These are phyloP conservation scores for Magallana angulata DNA, from an alignment of 1,140 invertebrate species.

Conservation along the genomic window DNA sequence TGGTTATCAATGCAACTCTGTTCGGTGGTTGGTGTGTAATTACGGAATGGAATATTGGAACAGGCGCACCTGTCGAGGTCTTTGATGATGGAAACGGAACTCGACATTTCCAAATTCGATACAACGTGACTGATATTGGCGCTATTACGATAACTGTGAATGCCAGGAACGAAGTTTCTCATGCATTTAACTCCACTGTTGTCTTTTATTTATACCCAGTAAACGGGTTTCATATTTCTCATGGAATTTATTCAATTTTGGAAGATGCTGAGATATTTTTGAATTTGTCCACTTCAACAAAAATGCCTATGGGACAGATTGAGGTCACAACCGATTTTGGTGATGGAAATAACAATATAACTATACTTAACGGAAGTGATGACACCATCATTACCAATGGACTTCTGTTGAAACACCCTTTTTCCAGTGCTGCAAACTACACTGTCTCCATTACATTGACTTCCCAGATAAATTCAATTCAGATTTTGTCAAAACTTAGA, in stretches of 20 bases:
- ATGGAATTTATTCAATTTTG: conserved; percentile 20
- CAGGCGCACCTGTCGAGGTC: not conserved
- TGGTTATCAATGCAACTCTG: not conserved
- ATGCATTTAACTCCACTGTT: not conserved
- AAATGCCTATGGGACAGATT: conserved; percentile 7
- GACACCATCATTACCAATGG: not conserved
- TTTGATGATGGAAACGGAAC: conserved; percentile 1
- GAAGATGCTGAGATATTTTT: not conserved
- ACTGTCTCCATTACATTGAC: not conserved
- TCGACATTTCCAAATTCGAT: not conserved
- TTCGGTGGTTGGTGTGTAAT: not conserved
- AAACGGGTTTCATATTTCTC: conserved; percentile 3
- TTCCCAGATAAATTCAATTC: not conserved
- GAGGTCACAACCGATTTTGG: not conserved
- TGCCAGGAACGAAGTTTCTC: not conserved
- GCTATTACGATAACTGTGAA: not conserved
- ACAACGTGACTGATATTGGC: not conserved
- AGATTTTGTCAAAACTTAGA: not conserved
- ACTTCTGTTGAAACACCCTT: not conserved
- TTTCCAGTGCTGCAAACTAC: not conserved
- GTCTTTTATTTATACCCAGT: not conserved
- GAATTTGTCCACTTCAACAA: not conserved
- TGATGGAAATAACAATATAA: not conserved
- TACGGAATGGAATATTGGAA: conserved; percentile 1
- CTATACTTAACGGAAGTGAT: not conserved